Base-by-base conservation (phyloP, 2,113 vertebrate genomes). In the Shinisaurus crocodilurus region DNA sequence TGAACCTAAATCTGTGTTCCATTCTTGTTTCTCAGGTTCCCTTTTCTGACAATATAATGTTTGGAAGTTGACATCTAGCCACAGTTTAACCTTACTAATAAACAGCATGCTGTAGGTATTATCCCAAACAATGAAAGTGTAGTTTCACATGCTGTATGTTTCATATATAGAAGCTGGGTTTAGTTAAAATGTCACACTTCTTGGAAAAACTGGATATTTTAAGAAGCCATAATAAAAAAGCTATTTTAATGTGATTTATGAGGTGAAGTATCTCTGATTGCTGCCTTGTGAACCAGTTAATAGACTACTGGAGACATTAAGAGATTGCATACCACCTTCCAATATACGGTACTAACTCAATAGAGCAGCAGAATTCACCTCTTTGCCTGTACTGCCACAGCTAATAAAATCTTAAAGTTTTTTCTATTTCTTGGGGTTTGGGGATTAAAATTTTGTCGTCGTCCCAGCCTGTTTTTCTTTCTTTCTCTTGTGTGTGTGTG, bases 111-210 rank as follows among this genome's bases (percentile, higher is more conserved):
- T 82, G 54, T 63, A 82, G 81, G 81, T 40, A 82, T 43, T 15
- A 43, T 82, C 57, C 20, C 54, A 82, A 82, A 63, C 81, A 82
- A 82, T 63, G 54, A 1, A 63, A 40, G 81, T 82, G 60, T 54
- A 82, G 81, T 82, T 82, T 60, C 54, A 25, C 4, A 37, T 40
- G n/a, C 54, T 63, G 23, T 60, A 60, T n/a, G 32, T 57, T 57
- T 57, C 80, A 82, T 82, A 63, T 63, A 82, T 37, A 37, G 54
- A 82, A 82, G 81, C 60, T 37, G 60, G 54, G 12, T 63, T 82
- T 82, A 82, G 50, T 82, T 82, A 9, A 76, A 76, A 60, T 63
- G 37, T 82, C 81, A 63, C 81, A 82, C 45, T 82, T 82, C 54
- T 82, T 82, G n/a, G 57, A 40, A 40, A 57, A 82, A 63, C 37